Evolutionary conservation across 2,797 vertebrate genomes (phyloP).

Genomic region (Spinus olivaceus): DNA sequence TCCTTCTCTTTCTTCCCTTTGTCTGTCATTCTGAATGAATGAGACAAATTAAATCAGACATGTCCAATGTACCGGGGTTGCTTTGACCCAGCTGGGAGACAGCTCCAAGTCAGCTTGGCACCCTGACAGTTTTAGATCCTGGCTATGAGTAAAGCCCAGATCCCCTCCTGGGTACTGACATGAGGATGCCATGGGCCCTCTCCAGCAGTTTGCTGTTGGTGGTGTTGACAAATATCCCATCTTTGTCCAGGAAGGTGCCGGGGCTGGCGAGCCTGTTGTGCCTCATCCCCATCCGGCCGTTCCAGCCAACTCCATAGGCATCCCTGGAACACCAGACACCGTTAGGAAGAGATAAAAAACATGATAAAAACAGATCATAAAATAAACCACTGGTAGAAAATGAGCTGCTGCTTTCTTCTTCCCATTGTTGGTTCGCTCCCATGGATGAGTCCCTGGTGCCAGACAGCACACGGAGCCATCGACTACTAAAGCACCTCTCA

Average conservation of each 20-base stretch:
- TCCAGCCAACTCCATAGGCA: conserved; percentile 79
- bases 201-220: conserved; percentile 95
- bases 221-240: conserved; percentile 89
- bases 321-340: conserved; percentile 68
- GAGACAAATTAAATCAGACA: background rate
- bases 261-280: conserved; percentile 75
- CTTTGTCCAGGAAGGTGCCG: conserved; percentile 83
- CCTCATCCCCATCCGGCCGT: conserved; percentile 78
- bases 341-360: background rate
- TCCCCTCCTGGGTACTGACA: conserved; percentile 79
- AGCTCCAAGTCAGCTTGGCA: background rate
- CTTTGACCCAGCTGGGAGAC: background rate
- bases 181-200: conserved; percentile 95
- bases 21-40: background rate
- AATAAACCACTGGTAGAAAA: background rate
- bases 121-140: background rate
- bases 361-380: background rate
- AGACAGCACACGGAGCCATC: background rate
- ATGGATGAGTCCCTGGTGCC: background rate
- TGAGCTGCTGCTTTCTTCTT: background rate
- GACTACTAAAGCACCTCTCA: background rate
- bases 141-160: background rate
- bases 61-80: fast-evolving
- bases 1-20: background rate
- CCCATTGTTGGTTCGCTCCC: fast-evolving